Evolutionary conservation across 2,888 invertebrate species (phyloP).

Genomic region (Urechis unicinctus): DNA sequence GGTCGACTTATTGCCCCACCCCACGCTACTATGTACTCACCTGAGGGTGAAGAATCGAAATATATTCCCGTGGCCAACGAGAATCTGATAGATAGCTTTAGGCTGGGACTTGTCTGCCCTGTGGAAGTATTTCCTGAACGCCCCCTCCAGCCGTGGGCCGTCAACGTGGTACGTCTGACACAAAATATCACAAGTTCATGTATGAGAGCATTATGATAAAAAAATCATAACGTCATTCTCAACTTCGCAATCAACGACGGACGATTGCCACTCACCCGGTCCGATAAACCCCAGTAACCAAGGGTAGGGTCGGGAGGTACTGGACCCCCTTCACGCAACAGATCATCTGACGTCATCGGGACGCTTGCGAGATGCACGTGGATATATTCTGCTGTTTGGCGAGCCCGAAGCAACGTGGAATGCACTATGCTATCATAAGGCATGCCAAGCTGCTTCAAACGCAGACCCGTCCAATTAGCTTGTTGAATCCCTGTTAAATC

Average conservation of each 20-base stretch:
- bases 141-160: slow-evolving; percentile 21
- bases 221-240: too few species aligned
- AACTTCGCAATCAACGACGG: not conserved
- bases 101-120: slow-evolving; percentile 11
- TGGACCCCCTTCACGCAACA: slow-evolving; percentile 19
- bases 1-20: too few species aligned
- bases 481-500: slow-evolving; percentile 14
- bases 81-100: slow-evolving; percentile 11
- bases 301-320: slow-evolving; percentile 18
- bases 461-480: slow-evolving; percentile 16
- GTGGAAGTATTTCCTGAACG: slow-evolving; percentile 23
- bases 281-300: slow-evolving; percentile 19
- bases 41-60: slow-evolving; percentile 20
- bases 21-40: slow-evolving; percentile 2
- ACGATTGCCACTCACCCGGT: slow-evolving; percentile 7
- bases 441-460: slow-evolving; percentile 13
- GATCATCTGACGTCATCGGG: slow-evolving; percentile 9
- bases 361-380: slow-evolving; percentile 11
- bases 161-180: slow-evolving; percentile 17
- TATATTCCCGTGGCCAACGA: slow-evolving; percentile 22
- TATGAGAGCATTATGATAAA: too few species aligned
- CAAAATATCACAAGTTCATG: not conserved
- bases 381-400: slow-evolving; percentile 17
- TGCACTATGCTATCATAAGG: slow-evolving; percentile 10
- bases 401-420: slow-evolving; percentile 16